phyloP scores from a whole-genome alignment of 2,113 vertebrate genomes.

The Sylvilagus bachmani region DNA sequence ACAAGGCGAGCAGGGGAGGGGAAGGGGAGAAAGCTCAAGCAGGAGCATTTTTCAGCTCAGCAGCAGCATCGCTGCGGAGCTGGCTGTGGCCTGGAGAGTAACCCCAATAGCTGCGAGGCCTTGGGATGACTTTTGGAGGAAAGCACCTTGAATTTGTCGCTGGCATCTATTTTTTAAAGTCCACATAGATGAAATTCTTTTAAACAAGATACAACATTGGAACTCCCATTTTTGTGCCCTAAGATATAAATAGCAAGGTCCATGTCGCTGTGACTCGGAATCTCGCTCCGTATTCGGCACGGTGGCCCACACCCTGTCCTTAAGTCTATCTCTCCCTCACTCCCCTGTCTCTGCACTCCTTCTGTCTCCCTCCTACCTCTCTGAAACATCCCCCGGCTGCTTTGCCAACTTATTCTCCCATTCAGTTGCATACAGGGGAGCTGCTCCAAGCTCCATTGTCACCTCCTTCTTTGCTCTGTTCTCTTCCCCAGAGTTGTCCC shows the following conservation, averaged over 20 bases:
- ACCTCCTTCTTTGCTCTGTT: background rate
- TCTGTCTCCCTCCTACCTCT: background rate
- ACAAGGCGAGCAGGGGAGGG: background rate
- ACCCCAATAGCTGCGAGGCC: fast-evolving
- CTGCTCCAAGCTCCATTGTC: background rate
- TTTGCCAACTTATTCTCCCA: background rate
- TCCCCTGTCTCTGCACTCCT: background rate
- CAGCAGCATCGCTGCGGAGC: background rate
- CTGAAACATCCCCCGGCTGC: background rate
- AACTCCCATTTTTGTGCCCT: background rate
- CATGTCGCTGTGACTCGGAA: background rate
- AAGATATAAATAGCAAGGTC: background rate
- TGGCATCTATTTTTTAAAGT: background rate
- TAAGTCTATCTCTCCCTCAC: background rate
- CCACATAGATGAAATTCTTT: background rate
- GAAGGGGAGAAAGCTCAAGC: background rate
- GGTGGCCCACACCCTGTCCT: background rate
- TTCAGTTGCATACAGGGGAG: background rate
- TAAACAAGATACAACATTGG: background rate
- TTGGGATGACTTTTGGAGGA: background rate
- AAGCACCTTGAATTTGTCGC: background rate
- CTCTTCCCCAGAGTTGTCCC: background rate
- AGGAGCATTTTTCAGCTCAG: background rate
- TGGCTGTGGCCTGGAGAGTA: background rate
- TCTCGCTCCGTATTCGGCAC: background rate